Base-by-base conservation (phyloP, 2,113 vertebrate species). In the Psophia crepitans region DNA sequence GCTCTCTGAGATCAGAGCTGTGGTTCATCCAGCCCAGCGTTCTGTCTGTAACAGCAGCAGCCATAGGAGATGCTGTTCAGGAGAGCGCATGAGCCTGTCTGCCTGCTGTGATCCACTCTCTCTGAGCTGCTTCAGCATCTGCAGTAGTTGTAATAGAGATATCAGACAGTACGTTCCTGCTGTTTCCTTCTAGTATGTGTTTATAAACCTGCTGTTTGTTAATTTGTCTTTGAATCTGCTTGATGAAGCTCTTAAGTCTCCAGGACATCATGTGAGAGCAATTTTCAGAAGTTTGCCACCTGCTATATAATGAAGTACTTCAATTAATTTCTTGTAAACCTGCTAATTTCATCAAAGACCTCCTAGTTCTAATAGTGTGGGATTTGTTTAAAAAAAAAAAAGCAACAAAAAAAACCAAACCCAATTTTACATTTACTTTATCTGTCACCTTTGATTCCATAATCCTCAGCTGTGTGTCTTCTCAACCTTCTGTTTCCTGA, bases 151-250 rank as follows among this genome's bases (percentile, higher is more conserved):
- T 63, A 69, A 30, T 12, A 33, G 37, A 74, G 86, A 14, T 41
- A 35, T 35, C n/a, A 75, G 32, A 30, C 57, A 68, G 66, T 21
- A 41, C 28, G 12, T 39, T 64, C 75, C 86, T 85, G 79, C 95
- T 86, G 61, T 23, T 68, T 64, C 39, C 53, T 44, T 92, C 66
- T 53, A 27, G 23, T 28, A 0, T 68, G 33, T 92, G 48, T 89
- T 95, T 83, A n/a, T 73, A 66, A 57, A 35, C 86, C 83, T 95
- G 80, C 80, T 93, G 91, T 41, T 92, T 90, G n/a, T 41, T 89
- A 63, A 92, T 88, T 88, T 90, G 65, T 30, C 53, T 90, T 68
- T 48, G 33, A 56, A 46, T 90, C 20, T 68, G 53, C 57, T 83
- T 63, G 53, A 6, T 61, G 82, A 75, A 87, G 66, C 77, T 84